Evolutionary conservation across 2,888 invertebrate genomes (phyloP), one percentile per base, ranked within the genome.

Genomic region (Tridacna gigas): DNA sequence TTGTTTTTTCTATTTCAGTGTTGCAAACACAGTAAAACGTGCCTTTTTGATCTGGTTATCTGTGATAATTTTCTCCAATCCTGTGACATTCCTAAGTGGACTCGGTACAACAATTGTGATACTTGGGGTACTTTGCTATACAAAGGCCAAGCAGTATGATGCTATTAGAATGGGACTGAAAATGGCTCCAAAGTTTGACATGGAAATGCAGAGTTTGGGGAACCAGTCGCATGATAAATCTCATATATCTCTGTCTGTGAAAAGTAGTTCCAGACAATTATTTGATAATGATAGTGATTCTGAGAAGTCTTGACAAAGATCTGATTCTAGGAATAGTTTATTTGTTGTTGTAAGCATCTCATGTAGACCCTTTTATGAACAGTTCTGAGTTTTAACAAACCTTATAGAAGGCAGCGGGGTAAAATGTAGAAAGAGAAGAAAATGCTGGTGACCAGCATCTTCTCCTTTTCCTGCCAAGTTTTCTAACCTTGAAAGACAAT

Each of bases 1-100:
- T 4, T 37, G 2, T 37, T 37, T 47, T 37, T 84, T 82, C 74
- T 83, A 80, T 92, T 96, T 88, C 95, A 97, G 97, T 95, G 97
- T 97, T 89, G 97, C 97, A 45, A 97, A 97, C 94, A 97, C 97
- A 86, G 97, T 96, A 66, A 97, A 97, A 94, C 95, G 97, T 91
- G 97, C 97, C 67, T 96, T 97, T 91, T 95, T 97, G 60, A 97
- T 97, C 91, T 97, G 97, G 97, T 94, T 97, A 83, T 97, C 97
- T 51, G 96, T 97, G 82, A 93, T 97, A 86, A 95, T 97, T 93
- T 97, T 97, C 94, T 96, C 97, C 84, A 97, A 97, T 94, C 96
- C 96, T 71, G 96, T 97, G 87, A 97, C 97, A 69, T 95, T 96
- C 77, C 95, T 97, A 86, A 97, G 97, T 93, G 97, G 96, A 28